These are phyloP conservation scores for Folsomia manolachei DNA, from an alignment of 2,888 invertebrate genomes.

Conservation along the genomic window DNA sequence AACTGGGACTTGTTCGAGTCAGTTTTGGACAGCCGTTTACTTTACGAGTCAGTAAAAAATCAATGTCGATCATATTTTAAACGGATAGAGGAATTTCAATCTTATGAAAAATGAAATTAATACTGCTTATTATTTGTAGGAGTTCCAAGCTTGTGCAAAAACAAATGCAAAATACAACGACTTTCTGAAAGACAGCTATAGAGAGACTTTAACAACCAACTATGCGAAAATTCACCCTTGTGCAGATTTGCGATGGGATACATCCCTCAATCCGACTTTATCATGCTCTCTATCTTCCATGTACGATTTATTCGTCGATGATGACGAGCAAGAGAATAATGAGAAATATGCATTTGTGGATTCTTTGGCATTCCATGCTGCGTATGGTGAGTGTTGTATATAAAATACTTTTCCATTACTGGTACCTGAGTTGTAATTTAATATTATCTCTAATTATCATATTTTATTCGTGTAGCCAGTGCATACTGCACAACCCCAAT, in stretches of 20 bases:
- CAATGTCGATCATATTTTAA: no score
- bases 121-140: constrained; percentile 14
- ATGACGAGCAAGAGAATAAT: neutral
- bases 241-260: constrained; percentile 24
- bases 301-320: constrained; percentile 25
- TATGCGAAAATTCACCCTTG: constrained; percentile 14
- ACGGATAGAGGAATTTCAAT: neutral
- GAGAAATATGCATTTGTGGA: constrained; percentile 15
- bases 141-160: constrained; percentile 7
- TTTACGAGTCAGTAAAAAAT: no score
- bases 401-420: neutral
- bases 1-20: constrained; percentile 28
- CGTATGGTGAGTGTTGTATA: constrained; percentile 26
- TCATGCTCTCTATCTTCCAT: constrained; percentile 28
- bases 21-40: constrained; percentile 36
- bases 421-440: neutral
- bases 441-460: no score
- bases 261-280: constrained; percentile 15
- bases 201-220: neutral
- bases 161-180: constrained; percentile 13
- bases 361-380: constrained; percentile 23
- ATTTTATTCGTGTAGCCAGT: no score
- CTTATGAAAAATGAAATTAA: neutral
- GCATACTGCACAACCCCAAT: constrained; percentile 20
- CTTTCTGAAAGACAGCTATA: neutral